phyloP scores from a whole-genome alignment of 2,113 vertebrate species.

The Neogale vison region DNA sequence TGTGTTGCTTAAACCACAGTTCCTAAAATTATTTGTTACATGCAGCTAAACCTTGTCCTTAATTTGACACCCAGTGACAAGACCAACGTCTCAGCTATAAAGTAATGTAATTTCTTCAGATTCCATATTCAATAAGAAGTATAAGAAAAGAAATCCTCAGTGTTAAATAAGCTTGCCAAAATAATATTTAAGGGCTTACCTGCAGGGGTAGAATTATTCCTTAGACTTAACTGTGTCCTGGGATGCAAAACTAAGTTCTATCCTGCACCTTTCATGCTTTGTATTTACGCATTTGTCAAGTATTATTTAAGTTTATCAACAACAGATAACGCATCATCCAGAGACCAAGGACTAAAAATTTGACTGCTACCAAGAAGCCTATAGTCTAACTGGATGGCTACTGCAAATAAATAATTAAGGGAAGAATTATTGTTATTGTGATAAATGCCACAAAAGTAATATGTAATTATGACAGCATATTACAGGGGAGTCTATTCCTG shows the following conservation, averaged over 20 bases:
- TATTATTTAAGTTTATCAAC: not conserved
- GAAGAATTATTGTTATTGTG: not conserved
- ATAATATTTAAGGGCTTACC: not conserved
- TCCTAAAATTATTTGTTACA: not conserved
- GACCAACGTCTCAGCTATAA: not conserved
- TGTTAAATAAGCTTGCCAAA: not conserved
- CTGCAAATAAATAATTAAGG: conserved; percentile 10
- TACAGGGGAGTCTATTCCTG: not conserved
- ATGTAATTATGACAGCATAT: not conserved
- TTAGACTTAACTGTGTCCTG: not conserved
- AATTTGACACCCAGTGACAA: not conserved
- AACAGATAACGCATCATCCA: not conserved
- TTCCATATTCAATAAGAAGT: not conserved
- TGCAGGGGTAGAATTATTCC: not conserved
- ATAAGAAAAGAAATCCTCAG: not conserved
- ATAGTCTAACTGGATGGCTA: not conserved
- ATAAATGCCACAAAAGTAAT: not conserved
- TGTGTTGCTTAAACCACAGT: not conserved
- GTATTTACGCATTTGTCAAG: not conserved
- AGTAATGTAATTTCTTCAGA: not conserved
- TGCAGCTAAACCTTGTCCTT: not conserved
- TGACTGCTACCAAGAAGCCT: not conserved
- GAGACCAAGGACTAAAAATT: not conserved
- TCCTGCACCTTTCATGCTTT: not conserved
- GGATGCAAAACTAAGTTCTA: not conserved